Conservation (phyloP, 2,888 invertebrate species). For the Synanthedon myopaeformis region DNA sequence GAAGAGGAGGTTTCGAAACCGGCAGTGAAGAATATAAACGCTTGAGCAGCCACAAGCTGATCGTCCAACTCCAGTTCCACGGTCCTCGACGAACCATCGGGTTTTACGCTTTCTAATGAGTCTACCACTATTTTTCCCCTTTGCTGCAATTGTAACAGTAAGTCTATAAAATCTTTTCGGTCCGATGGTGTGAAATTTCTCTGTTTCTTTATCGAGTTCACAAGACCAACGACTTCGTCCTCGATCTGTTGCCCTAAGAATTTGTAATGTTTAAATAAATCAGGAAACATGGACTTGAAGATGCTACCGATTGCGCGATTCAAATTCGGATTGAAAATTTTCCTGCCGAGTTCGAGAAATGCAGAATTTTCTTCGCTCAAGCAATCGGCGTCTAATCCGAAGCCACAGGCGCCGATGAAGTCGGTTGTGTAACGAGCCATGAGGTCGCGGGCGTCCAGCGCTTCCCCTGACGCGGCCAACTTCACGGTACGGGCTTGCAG, state of each 20-base stretch:
- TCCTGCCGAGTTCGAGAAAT: conserved; percentile 5
- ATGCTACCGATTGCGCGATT: neutral
- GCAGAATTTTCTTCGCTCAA: conserved; percentile 7
- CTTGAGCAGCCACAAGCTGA: conserved; percentile 30
- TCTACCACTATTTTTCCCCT: conserved; percentile 25
- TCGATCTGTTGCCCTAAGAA: conserved; percentile 26
- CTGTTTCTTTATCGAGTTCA: conserved; percentile 21
- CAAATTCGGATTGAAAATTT: conserved; percentile 1
- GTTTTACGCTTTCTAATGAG: conserved; percentile 16
- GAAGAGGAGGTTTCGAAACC: conserved; percentile 63
- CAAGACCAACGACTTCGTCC: conserved; percentile 21
- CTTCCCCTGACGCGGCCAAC: conserved; percentile 13
- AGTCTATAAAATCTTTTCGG: conserved; percentile 36
- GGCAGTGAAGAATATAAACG: conserved; percentile 49
- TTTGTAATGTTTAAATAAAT: conserved; percentile 21
- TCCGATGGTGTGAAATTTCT: conserved; percentile 29
- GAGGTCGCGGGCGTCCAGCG: conserved; percentile 27
- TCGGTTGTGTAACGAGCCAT: conserved; percentile 13
- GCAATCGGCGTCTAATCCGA: conserved; percentile 10
- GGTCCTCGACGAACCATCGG: conserved; percentile 10
- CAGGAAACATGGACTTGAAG: neutral
- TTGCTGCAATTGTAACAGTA: conserved; percentile 28
- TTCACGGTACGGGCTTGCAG: conserved; percentile 20
- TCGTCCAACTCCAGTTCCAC: conserved; percentile 29
- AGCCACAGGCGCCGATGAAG: conserved; percentile 12